phyloP scores from a whole-genome alignment of 2,797 vertebrate species.

The Paramormyrops hopkinsi region DNA sequence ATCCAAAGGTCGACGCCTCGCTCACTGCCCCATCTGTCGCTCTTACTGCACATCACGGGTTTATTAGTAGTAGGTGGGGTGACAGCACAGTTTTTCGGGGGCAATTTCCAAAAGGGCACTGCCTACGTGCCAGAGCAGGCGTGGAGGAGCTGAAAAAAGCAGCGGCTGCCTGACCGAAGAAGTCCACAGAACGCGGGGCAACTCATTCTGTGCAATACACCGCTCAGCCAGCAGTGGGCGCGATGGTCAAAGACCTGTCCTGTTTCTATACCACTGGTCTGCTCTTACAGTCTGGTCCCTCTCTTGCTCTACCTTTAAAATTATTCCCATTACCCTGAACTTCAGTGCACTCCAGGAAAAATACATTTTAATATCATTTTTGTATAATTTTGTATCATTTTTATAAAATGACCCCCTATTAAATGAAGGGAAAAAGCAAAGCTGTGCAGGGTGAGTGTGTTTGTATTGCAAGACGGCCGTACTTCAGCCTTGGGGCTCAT shows the following conservation, averaged over 20 bases:
- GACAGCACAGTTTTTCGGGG: neutral
- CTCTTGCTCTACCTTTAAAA: neutral
- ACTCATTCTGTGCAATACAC: neutral
- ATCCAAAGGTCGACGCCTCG: neutral
- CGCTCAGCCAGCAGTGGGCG: neutral
- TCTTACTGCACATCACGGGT: neutral
- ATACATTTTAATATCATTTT: neutral
- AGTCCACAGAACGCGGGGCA: neutral
- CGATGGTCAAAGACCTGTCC: neutral
- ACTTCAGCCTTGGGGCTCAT: neutral
- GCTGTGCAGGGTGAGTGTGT: neutral
- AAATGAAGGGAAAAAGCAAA: neutral
- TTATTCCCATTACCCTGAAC: neutral
- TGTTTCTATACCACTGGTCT: neutral
- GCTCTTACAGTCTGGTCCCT: neutral
- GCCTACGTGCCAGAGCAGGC: neutral
- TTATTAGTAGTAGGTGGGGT: neutral
- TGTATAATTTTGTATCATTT: conserved; percentile 5
- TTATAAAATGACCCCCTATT: conserved; percentile 4
- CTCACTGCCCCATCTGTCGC: neutral
- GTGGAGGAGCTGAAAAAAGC: neutral
- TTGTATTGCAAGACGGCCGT: neutral
- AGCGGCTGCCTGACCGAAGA: neutral
- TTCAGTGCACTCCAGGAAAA: neutral
- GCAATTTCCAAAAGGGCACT: neutral